Base-by-base conservation (phyloP, 2,797 vertebrate species). In the Amphiprion clarkii region DNA sequence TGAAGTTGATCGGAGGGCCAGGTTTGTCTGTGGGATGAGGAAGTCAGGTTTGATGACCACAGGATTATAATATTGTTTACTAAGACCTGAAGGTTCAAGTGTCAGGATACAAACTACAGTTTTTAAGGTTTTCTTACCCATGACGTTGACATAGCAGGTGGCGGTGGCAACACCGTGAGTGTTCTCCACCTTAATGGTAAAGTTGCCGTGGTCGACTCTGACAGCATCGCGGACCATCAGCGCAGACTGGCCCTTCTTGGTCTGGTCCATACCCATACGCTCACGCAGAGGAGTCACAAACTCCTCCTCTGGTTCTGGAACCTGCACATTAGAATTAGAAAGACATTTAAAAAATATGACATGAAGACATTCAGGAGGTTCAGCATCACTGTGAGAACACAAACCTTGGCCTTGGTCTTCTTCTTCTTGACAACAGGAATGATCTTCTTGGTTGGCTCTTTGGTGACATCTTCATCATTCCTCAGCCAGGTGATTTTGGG, bases 401-500 rank as follows among this genome's bases (percentile, higher is more conserved):
- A 88, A 27, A 93, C 91, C 76, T 84, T 84, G 27, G 87, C 88
- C 74, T 88, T 98, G 13, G 84, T 88, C 73, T 88, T 96, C 79
- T 88, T 96, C 79, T 84, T 98, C 88, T 91, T 99, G 51, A 90
- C 58, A 9, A 93, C 1, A 11, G 91, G 71, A 74, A 76, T 79
- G 25, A 83, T 91, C 93, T 96, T 98, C 86, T 97, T 99, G 16
- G 93, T 94, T 25, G 97, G 96, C 66, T 96, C 95, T 71, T 97
- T 97, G 84, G 83, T 91, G 78, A 99, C 93, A 19, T 97, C 91
- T 58, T 96, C 96, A 10, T 97, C 95, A 70, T 99, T 97, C 77
- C 94, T 97, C 74, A 97, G 71, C 98, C 98, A 99, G 64, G 94
- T 96, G 71, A 99, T 94, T 78, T 95, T 96, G 66, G 98, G 98